Evolutionary conservation across 2,888 invertebrate species (phyloP).

Genomic region (Conchocele bisecta): DNA sequence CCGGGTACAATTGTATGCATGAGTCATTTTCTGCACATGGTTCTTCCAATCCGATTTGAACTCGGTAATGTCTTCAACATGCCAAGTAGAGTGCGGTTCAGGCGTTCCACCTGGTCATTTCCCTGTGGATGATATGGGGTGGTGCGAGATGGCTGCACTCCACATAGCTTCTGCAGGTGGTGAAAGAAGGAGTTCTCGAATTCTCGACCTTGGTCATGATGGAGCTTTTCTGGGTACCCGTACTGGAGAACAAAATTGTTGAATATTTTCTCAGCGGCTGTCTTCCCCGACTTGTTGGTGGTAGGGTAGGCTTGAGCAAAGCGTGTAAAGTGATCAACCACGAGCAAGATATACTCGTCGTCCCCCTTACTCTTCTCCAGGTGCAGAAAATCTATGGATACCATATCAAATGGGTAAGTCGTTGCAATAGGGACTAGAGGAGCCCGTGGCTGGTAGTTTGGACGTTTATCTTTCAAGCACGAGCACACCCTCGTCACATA

Average conservation of each 20-base stretch:
- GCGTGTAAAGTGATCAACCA: slow-evolving; percentile 29
- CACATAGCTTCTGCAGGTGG: not conserved
- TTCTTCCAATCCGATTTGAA: slow-evolving; percentile 31
- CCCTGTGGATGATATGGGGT: slow-evolving; percentile 35
- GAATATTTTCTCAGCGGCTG: slow-evolving; percentile 26
- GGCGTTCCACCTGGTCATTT: slow-evolving; percentile 18
- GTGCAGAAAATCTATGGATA: slow-evolving; percentile 30
- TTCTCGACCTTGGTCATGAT: slow-evolving; percentile 34
- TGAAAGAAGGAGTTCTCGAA: slow-evolving; percentile 20
- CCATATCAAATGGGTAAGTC: slow-evolving; percentile 31
- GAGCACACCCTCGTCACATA: slow-evolving; percentile 12
- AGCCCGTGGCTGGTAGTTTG: not conserved
- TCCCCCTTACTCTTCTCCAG: slow-evolving; percentile 21
- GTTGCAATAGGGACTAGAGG: slow-evolving; percentile 15
- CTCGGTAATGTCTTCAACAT: slow-evolving; percentile 29
- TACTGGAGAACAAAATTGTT: slow-evolving; percentile 21
- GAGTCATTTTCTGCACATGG: slow-evolving; percentile 15
- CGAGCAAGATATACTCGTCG: slow-evolving; percentile 16
- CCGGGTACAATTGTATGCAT: slow-evolving; percentile 32
- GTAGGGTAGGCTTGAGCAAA: slow-evolving; percentile 28
- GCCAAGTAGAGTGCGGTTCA: slow-evolving; percentile 22
- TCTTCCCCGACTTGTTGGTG: slow-evolving; percentile 27
- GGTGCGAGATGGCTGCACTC: slow-evolving; percentile 19
- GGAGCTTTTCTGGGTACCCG: slow-evolving; percentile 11
- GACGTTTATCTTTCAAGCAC: slow-evolving; percentile 25